phyloP scores from a whole-genome alignment of 2,888 invertebrate genomes.

The Clanis bilineata region DNA sequence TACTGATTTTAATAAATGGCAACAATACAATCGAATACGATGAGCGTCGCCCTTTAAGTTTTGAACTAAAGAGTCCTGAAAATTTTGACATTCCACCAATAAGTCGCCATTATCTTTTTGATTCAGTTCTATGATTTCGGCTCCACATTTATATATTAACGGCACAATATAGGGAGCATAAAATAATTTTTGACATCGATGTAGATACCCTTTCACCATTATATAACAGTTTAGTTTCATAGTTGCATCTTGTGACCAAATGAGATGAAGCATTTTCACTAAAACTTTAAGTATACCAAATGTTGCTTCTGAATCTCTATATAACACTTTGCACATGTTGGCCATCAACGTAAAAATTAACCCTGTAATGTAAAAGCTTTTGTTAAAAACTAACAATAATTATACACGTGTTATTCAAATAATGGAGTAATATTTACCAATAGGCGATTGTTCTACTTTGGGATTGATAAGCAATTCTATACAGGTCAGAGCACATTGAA shows the following conservation, averaged over 20 bases:
- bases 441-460: slow-evolving; percentile 48
- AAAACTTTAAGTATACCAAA: slow-evolving; percentile 55
- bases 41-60: slow-evolving; percentile 57
- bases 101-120: slow-evolving; percentile 38
- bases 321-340: slow-evolving; percentile 63
- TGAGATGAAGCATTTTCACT: slow-evolving; percentile 51
- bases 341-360: slow-evolving; percentile 62
- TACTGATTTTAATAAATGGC: slow-evolving; percentile 55
- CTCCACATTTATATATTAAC: slow-evolving; percentile 67
- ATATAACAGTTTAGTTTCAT: slow-evolving; percentile 68
- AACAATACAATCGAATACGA: slow-evolving; percentile 61
- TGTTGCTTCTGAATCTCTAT: slow-evolving; percentile 59
- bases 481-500: slow-evolving; percentile 56
- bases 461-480: slow-evolving; percentile 52
- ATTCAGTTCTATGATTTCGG: slow-evolving; percentile 55
- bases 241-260: slow-evolving; percentile 51
- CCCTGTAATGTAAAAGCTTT: slow-evolving; percentile 46
- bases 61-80: slow-evolving; percentile 48
- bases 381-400: slow-evolving; percentile 10
- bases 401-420: not conserved
- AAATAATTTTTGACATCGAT: slow-evolving; percentile 57
- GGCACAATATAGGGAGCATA: slow-evolving; percentile 66
- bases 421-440: slow-evolving; percentile 45
- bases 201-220: slow-evolving; percentile 67
- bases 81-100: slow-evolving; percentile 45